Percentiles rank a stretch among this genome's conserved stretches.
These are phyloP conservation scores for Aspidiotus rigidus DNA, from an alignment of 2,888 invertebrate genomes.

Conservation along the genomic window DNA sequence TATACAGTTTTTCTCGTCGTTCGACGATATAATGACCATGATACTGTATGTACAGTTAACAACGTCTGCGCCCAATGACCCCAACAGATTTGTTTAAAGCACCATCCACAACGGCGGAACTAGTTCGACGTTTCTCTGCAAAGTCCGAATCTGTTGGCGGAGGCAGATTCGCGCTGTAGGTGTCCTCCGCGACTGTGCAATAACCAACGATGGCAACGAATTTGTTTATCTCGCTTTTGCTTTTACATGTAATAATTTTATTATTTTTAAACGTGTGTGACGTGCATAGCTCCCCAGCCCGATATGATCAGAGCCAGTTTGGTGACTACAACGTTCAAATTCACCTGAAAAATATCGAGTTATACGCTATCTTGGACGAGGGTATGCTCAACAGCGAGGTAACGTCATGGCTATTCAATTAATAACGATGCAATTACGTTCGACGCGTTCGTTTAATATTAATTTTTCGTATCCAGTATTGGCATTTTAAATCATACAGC, in stretches of 20 bases:
- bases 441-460: conserved; percentile 23
- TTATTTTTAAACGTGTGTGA: conserved; percentile 25
- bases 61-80: conserved; percentile 30
- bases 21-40: background rate
- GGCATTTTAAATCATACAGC: conserved; percentile 9
- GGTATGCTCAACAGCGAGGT: conserved; percentile 28
- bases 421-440: conserved; percentile 26
- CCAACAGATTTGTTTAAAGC: conserved; percentile 15
- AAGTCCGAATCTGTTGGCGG: conserved; percentile 30
- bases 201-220: conserved; percentile 28
- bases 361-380: conserved; percentile 58
- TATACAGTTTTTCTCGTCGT: background rate
- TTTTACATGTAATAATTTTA: conserved; percentile 27
- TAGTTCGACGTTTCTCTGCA: conserved; percentile 27
- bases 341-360: conserved; percentile 65
- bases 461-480: conserved; percentile 9
- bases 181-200: conserved; percentile 22
- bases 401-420: conserved; percentile 14
- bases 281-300: conserved; percentile 35
- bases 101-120: background rate
- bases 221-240: conserved; percentile 21
- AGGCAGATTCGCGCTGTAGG: conserved; percentile 28
- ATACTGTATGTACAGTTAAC: conserved; percentile 21
- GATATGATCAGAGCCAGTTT: conserved; percentile 63
- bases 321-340: conserved; percentile 71